Percentiles rank a stretch among this genome's conserved stretches.
These are phyloP conservation scores for Phymanthus crucifer DNA, from an alignment of 92 coral and sea anemone species.

Conservation along the genomic window DNA sequence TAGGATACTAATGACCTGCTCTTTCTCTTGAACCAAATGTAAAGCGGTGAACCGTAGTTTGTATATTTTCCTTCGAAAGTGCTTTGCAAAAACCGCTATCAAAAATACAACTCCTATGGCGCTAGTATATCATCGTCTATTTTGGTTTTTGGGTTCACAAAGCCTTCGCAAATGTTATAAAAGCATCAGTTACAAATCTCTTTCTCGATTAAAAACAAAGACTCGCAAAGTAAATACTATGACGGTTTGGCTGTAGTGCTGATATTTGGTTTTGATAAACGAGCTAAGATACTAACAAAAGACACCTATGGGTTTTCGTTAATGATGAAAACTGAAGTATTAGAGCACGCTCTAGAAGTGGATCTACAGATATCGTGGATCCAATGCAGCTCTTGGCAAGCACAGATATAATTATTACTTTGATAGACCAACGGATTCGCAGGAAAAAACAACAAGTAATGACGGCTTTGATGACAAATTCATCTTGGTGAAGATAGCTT, in stretches of 20 bases:
- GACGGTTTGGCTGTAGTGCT: background rate
- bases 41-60: constrained; percentile 5
- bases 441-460: background rate
- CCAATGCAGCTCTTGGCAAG: background rate
- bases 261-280: constrained; percentile 1
- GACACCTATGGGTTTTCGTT: constrained; percentile 5
- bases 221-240: background rate
- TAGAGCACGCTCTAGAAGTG: background rate
- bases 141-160: background rate
- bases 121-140: background rate
- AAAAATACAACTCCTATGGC: background rate
- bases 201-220: background rate
- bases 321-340: background rate
- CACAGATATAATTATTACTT: constrained; percentile 14
- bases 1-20: background rate
- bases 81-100: background rate
- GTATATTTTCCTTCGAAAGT: background rate
- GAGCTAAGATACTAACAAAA: constrained; percentile 1
- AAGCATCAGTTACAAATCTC: background rate
- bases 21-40: background rate
- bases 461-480: constrained; percentile 1
- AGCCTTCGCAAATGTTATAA: background rate
- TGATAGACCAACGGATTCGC: constrained; percentile 15
- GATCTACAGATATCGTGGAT: background rate
- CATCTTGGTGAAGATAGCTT: background rate